phyloP scores from a whole-genome alignment of 2,113 vertebrate genomes.

The Ictalurus furcatus region DNA sequence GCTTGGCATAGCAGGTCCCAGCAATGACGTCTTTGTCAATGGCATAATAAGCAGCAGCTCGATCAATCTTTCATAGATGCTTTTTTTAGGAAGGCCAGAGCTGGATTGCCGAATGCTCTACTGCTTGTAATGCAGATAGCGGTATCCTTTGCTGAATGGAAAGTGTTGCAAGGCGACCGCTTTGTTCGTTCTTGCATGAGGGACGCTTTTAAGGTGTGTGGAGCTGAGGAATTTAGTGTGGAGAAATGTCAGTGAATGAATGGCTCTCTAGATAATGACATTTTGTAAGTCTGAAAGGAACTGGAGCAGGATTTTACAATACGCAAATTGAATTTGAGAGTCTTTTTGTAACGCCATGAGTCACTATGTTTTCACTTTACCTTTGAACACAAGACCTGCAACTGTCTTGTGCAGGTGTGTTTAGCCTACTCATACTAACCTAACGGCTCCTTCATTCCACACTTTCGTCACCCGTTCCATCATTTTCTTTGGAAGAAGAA shows the following conservation, averaged over 20 bases:
- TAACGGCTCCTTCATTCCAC: background rate
- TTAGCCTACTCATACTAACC: background rate
- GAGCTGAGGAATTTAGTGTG: background rate
- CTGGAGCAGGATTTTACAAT: background rate
- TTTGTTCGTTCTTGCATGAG: background rate
- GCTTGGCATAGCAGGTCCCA: conserved; percentile 36
- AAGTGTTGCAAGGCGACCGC: background rate
- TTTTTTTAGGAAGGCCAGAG: conserved; percentile 42
- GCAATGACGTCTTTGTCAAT: conserved; percentile 46
- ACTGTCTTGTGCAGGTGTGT: background rate
- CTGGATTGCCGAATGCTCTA: conserved; percentile 15
- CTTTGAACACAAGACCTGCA: background rate
- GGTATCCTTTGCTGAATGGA: conserved; percentile 38
- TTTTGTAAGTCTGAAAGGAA: background rate
- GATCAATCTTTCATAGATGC: conserved; percentile 49
- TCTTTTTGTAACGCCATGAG: background rate
- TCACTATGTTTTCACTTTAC: background rate
- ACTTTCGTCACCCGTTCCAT: background rate
- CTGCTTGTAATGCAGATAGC: conserved; percentile 34
- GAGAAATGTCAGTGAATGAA: background rate
- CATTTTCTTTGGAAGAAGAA: background rate
- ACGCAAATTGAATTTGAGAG: background rate
- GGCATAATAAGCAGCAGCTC: conserved; percentile 48
- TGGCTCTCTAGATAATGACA: background rate
- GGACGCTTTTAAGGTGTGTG: background rate